These are phyloP conservation scores for Glaucopsyche alexis DNA, from an alignment of 2,888 invertebrate species.

Conservation along the genomic window DNA sequence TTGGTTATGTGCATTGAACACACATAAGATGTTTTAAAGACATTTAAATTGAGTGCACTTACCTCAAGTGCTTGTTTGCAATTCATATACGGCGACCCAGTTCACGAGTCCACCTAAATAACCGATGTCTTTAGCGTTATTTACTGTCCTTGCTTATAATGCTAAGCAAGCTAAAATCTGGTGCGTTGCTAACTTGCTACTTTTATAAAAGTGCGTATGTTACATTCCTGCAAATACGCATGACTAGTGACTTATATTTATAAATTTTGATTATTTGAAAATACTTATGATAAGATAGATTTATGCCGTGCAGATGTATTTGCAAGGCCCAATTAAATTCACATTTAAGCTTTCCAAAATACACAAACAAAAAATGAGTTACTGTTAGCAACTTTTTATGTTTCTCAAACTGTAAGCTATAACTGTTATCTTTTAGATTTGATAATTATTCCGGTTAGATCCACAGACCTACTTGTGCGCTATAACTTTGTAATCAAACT, in stretches of 20 bases:
- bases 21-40: conserved; percentile 30
- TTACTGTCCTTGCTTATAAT: conserved; percentile 24
- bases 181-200: not conserved
- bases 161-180: conserved; percentile 13
- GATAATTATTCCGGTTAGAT: conserved; percentile 21
- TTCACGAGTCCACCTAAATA: conserved; percentile 29
- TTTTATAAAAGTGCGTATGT: no score
- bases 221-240: no score
- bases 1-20: conserved; percentile 31
- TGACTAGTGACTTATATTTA: no score
- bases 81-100: conserved; percentile 30
- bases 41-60: conserved; percentile 31
- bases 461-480: conserved; percentile 10
- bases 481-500: conserved; percentile 28
- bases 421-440: conserved; percentile 30
- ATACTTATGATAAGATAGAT: no score
- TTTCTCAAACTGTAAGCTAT: conserved; percentile 21
- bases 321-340: not conserved
- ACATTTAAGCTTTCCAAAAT: not conserved
- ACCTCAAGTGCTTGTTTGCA: conserved; percentile 30
- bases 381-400: conserved; percentile 23
- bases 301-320: no score
- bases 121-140: conserved; percentile 25
- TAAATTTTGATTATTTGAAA: no score
- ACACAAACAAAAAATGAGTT: not conserved